Evolutionary conservation across 1,140 invertebrate genomes (phyloP), one percentile per base, ranked within the genome.

Genomic region (Pseudomyrmex flavicornis): DNA sequence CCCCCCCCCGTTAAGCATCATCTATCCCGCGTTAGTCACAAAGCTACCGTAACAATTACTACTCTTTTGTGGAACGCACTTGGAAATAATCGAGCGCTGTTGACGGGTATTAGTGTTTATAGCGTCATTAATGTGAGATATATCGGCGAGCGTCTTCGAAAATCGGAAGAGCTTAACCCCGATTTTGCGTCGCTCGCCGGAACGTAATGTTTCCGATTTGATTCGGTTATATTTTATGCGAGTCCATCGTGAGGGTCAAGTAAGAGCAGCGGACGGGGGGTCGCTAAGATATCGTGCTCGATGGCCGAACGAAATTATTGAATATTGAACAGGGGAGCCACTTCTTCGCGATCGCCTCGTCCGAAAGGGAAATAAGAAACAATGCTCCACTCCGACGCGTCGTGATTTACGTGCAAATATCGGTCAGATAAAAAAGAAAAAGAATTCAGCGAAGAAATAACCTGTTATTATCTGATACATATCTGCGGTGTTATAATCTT

Each of bases 151-250:
- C 48, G 74, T 73, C 65, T 84, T 66, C 74, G 62, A 61, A 84
- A 86, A 79, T 88, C 91, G 92, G 92, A 93, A 92, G 88, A 90
- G 77, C 88, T 93, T 92, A 92, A 91, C 90, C 91, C 88, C 91
- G 90, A 92, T 92, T 89, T 85, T 63, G 84, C 82, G 87, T 61
- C 73, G 85, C 82, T 65, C 83, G 83, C 68, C 59, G 89, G 85
- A 83, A 91, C 88, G 69, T 74, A 84, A 85, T 84, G 84, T 85
- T 91, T 89, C 88, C 89, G 90, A 92, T 93, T 92, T 87, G 90
- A 88, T 90, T 90, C 90, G 89, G 90, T 85, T 77, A 88, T 89
- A 91, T 89, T 92, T 92, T 89, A 92, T 88, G 69, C 86, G 66
- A 73, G 74, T 77, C 76, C 58, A 70, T 2, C 13, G 74, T 13